Percentiles rank a stretch among this genome's conserved stretches.
Conservation (phyloP, 53 echinoderm and acorn worm species). For the Zoroaster sp. region DNA sequence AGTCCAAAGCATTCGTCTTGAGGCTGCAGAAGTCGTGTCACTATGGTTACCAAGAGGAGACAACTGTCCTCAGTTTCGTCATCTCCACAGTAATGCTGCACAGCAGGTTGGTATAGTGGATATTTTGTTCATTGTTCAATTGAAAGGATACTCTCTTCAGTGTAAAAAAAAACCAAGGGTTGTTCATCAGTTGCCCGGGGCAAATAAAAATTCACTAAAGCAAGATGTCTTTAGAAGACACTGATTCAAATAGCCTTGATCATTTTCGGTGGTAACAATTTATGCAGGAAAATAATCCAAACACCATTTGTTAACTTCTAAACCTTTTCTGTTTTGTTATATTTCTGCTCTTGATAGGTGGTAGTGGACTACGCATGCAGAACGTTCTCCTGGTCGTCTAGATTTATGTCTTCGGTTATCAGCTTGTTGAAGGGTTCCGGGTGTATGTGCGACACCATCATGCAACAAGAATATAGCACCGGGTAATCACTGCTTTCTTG, state of each 20-base stretch:
- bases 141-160: too few relatives aligned
- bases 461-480: background rate
- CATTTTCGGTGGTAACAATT: too few relatives aligned
- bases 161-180: too few relatives aligned
- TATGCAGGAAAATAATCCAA: too few relatives aligned
- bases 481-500: background rate
- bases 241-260: too few relatives aligned
- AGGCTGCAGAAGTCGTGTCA: conserved; percentile 70
- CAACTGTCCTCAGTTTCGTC: background rate
- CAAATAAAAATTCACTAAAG: too few relatives aligned
- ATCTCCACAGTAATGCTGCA: conserved; percentile 57
- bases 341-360: conserved; percentile 40
- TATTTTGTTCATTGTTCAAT: too few relatives aligned
- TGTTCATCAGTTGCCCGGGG: too few relatives aligned
- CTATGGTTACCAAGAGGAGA: conserved; percentile 38
- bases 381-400: conserved; percentile 50
- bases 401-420: conserved; percentile 50
- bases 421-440: conserved; percentile 23
- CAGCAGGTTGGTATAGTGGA: conserved; percentile 30
- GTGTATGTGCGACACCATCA: background rate
- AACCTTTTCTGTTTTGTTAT: too few relatives aligned
- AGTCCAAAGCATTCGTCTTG: conserved; percentile 56
- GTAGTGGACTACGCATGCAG: conserved; percentile 44
- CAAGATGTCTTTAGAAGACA: too few relatives aligned
- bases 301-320: too few relatives aligned